These are phyloP conservation scores for Thryonomys swinderianus DNA, from an alignment of 2,113 vertebrate species.

Conservation along the genomic window DNA sequence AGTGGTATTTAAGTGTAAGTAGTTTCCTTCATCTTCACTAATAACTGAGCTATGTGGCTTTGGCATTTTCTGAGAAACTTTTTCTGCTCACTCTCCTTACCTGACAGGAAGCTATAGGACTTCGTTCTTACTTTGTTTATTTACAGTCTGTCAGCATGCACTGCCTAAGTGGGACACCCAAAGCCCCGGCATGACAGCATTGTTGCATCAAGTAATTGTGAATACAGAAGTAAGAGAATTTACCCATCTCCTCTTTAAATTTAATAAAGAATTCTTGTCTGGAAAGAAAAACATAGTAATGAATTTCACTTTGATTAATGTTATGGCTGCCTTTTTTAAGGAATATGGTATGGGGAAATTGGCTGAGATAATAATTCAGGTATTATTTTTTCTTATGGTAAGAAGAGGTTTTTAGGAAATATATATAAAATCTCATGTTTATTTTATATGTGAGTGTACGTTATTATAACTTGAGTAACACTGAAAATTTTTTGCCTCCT, in stretches of 20 bases:
- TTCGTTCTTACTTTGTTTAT: not conserved
- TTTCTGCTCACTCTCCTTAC: not conserved
- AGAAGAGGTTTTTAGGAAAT: not conserved
- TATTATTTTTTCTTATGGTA: not conserved
- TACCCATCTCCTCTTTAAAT: too few species aligned
- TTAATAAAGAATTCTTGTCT: not conserved
- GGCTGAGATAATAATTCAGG: not conserved
- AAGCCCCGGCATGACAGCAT: not conserved
- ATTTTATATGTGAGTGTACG: not conserved
- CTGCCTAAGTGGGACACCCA: not conserved
- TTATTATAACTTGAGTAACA: not conserved
- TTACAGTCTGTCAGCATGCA: not conserved
- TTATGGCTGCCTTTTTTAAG: not conserved
- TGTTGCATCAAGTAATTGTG: not conserved
- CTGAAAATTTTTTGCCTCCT: rapidly evolving
- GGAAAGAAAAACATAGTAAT: not conserved
- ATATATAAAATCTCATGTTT: not conserved
- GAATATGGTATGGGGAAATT: not conserved
- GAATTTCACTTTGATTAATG: not conserved
- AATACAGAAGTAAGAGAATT: not conserved
- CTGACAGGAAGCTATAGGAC: not conserved
- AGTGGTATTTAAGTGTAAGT: not conserved
- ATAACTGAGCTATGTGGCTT: not conserved
- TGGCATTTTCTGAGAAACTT: not conserved
- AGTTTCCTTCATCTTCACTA: not conserved